Conservation (phyloP, 1,140 invertebrate genomes). For the Pectinophora gossypiella region DNA sequence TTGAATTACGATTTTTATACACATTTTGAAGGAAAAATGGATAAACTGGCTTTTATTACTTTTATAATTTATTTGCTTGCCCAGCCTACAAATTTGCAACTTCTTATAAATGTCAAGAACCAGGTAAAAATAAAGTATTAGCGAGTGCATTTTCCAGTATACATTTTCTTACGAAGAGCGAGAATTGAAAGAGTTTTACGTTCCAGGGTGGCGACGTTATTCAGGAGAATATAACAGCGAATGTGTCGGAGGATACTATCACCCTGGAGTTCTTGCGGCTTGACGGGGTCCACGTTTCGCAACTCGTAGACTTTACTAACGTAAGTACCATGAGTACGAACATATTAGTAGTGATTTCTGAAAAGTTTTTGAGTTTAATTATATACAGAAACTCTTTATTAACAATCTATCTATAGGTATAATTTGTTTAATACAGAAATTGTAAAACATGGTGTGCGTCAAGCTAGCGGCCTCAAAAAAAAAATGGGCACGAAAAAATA, state of each 20-base stretch:
- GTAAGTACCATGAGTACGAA: conserved; percentile 82
- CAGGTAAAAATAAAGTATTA: conserved; percentile 32
- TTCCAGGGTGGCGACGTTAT: conserved; percentile 93
- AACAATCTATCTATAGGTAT: too few relatives aligned
- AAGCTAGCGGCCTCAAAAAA: too few relatives aligned
- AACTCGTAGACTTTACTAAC: conserved; percentile 95
- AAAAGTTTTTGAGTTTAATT: too few relatives aligned
- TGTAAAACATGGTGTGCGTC: too few relatives aligned
- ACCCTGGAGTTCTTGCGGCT: conserved; percentile 91
- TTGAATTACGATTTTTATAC: conserved; percentile 2
- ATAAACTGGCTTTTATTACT: conserved; percentile 20
- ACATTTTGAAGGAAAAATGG: conserved; percentile 16
- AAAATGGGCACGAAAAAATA: too few relatives aligned
- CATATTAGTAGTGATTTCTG: too few relatives aligned
- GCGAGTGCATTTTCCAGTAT: neutral
- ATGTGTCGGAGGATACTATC: conserved; percentile 92
- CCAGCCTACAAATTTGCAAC: conserved; percentile 44
- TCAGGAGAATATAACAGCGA: conserved; percentile 93
- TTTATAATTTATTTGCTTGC: conserved; percentile 32
- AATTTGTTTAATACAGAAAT: too few relatives aligned
- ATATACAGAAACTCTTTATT: too few relatives aligned
- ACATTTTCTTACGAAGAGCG: neutral
- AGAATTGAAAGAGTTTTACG: too few relatives aligned
- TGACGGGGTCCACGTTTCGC: conserved; percentile 93
- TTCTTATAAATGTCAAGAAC: conserved; percentile 65